Conservation (phyloP, 2,113 vertebrate genomes). For the Coptodon rendalli region DNA sequence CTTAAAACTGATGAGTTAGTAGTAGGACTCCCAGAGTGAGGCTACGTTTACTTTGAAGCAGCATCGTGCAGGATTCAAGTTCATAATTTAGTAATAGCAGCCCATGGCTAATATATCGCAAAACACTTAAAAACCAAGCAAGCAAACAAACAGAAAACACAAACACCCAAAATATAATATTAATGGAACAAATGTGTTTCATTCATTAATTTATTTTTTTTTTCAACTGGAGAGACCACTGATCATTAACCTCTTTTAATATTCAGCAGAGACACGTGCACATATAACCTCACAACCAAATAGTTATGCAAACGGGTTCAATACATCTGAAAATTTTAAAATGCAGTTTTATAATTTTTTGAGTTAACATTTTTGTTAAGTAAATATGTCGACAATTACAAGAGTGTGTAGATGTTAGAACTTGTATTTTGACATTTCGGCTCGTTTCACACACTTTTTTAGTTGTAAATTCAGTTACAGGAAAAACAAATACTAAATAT, state of each 20-base stretch:
- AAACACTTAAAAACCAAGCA: not conserved
- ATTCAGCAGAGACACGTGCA: not conserved
- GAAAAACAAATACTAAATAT: fast-evolving
- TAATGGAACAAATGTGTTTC: not conserved
- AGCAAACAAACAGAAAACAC: not conserved
- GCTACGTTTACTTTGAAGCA: not conserved
- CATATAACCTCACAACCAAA: not conserved
- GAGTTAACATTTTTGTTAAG: not conserved
- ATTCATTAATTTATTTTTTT: not conserved
- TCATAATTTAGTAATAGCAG: not conserved
- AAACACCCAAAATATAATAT: not conserved
- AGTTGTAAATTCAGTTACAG: not conserved
- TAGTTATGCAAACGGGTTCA: not conserved
- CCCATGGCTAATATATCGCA: not conserved
- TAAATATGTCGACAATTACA: not conserved
- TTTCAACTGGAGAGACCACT: not conserved
- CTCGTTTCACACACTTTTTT: not conserved
- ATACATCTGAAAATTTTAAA: not conserved
- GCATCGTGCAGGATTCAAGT: not conserved
- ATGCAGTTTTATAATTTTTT: not conserved
- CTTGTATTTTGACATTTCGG: not conserved
- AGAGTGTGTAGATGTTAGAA: not conserved
- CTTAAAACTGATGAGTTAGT: not conserved
- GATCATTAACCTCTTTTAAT: not conserved
- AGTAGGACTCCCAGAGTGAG: not conserved